These are phyloP conservation scores for Ramphastos sulfuratus DNA, from an alignment of 2,113 vertebrate species.

Conservation along the genomic window DNA sequence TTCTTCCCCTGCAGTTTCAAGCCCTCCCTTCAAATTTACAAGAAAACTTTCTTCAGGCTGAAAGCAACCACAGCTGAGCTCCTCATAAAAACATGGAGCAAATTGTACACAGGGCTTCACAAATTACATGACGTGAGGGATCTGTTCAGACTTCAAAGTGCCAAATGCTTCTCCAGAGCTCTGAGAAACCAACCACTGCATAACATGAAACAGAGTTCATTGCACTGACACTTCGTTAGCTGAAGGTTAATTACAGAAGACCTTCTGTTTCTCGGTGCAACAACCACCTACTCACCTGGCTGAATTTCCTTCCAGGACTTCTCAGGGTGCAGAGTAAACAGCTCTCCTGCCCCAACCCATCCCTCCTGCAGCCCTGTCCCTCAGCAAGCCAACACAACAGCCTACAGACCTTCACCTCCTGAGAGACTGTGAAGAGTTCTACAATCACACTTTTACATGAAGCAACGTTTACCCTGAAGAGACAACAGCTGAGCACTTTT, in stretches of 20 bases:
- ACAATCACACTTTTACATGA: not conserved
- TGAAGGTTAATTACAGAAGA: conserved; percentile 1
- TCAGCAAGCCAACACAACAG: not conserved
- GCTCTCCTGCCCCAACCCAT: not conserved
- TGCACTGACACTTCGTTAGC: not conserved
- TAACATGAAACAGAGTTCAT: not conserved
- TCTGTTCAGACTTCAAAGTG: not conserved
- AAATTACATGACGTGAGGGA: not conserved
- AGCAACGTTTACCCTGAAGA: not conserved
- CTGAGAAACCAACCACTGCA: not conserved
- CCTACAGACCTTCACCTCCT: not conserved
- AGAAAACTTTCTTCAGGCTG: not conserved
- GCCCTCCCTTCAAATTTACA: not conserved
- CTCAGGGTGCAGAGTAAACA: not conserved
- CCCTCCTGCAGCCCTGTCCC: not conserved
- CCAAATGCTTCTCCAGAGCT: not conserved
- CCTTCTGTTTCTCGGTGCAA: not conserved
- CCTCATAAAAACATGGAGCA: not conserved
- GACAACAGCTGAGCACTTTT: not conserved
- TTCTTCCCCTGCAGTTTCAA: not conserved
- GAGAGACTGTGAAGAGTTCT: not conserved
- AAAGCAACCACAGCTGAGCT: not conserved
- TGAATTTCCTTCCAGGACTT: not conserved
- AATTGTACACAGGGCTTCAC: fast-evolving
- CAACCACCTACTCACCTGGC: not conserved